Base-by-base conservation (phyloP, 2,888 invertebrate genomes). In the Abrostola tripartita region DNA sequence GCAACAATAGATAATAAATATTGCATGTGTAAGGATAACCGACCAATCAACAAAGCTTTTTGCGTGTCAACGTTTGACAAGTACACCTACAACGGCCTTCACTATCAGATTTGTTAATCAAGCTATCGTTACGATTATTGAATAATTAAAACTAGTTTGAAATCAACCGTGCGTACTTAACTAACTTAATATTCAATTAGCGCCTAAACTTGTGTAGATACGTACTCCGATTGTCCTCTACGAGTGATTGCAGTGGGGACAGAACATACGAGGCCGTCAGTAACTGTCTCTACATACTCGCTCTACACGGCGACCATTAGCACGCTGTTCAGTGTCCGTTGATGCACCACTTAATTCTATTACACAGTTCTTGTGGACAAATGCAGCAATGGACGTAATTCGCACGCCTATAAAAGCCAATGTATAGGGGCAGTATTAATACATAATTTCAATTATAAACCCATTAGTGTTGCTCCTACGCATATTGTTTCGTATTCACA, bases 111-210 rank as follows among this genome's bases (percentile, higher is more conserved):
- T 83, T 85, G 83, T 85, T 84, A 83, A 82, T 86, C 84, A 81
- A 83, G 71, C 79, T 83, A 86, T 85, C 84, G 78, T 70, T 85
- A 81, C 84, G 86, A 73, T 90, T 88, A 87, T 87, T 78, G 82
- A 85, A 85, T 86, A 88, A 89, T 90, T 87, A 88, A 85, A 90
- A 84, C 86, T 81, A 83, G 83, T 83, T 87, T 82, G 81, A 85
- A 88, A 91, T 85, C 88, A 88, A 88, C 90, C 85, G 84, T 81
- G 82, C 85, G 81, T 65, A 78, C 81, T 76, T 79, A 84, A 83
- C 85, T 84, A 86, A 89, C 81, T 87, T 88, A 88, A 89, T 90
- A 91, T 91, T 91, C 86, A 89, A 91, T 90, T 89, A 88, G 82
- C 83, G 81, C 84, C 79, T 83, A 82, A 82, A 77, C 58, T 68